phyloP scores from a whole-genome alignment of 2,113 vertebrate genomes.

The Dromiciops gliroides region DNA sequence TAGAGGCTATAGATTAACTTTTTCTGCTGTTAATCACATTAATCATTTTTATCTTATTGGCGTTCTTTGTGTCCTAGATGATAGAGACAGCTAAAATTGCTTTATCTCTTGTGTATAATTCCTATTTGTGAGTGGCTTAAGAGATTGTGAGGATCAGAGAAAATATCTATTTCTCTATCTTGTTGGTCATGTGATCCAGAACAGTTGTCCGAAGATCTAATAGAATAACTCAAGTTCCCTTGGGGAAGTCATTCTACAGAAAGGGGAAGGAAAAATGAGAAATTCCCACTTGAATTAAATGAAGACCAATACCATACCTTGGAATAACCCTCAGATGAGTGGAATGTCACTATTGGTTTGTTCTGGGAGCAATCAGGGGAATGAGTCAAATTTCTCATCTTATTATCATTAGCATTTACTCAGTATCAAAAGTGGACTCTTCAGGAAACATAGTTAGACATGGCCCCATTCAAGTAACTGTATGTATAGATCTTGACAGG shows the following conservation, averaged over 20 bases:
- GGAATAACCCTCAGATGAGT: slow-evolving; percentile 20
- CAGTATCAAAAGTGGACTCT: background rate
- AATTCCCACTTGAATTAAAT: slow-evolving; percentile 6
- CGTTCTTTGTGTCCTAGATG: background rate
- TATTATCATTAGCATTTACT: background rate
- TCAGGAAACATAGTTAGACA: background rate
- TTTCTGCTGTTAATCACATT: background rate
- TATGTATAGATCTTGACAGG: background rate
- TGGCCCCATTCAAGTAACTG: background rate
- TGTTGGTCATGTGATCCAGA: background rate
- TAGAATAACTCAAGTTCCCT: background rate
- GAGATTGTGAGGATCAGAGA: background rate
- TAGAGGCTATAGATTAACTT: background rate
- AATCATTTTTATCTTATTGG: background rate
- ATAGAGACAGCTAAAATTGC: background rate
- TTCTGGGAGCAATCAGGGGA: slow-evolving; percentile 14
- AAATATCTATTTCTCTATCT: background rate
- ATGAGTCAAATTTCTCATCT: slow-evolving; percentile 5
- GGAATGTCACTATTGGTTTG: slow-evolving; percentile 33
- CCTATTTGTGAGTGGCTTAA: background rate
- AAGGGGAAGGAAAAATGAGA: slow-evolving; percentile 16
- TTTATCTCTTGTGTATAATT: background rate
- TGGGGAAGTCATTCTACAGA: slow-evolving; percentile 32
- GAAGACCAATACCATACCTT: background rate
- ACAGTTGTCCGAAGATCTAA: background rate